phyloP scores from a whole-genome alignment of 2,888 invertebrate genomes.

The Diabrotica balteata region DNA sequence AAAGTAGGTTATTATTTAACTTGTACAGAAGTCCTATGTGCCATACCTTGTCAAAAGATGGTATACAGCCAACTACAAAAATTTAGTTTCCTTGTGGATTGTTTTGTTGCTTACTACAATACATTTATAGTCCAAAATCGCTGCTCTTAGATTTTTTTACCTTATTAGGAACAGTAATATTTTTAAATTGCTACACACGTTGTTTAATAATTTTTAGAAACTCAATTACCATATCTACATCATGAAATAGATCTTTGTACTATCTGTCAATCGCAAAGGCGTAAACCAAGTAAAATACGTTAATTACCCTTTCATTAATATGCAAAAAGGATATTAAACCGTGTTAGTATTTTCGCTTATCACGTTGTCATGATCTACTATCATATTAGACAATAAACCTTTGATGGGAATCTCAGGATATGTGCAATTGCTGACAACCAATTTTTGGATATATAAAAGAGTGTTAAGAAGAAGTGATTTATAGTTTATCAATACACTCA shows the following conservation, averaged over 20 bases:
- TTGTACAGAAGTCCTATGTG: too few relatives aligned
- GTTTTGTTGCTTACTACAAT: too few relatives aligned
- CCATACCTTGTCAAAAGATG: too few relatives aligned
- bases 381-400: constrained; percentile 8
- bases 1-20: too few relatives aligned
- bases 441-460: constrained; percentile 14
- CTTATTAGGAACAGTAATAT: neutral
- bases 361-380: constrained; percentile 1
- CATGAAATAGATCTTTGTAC: neutral
- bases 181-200: neutral
- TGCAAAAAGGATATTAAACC: constrained; percentile 10
- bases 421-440: constrained; percentile 13
- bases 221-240: too few relatives aligned
- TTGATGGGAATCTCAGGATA: constrained; percentile 11
- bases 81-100: too few relatives aligned
- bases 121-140: too few relatives aligned
- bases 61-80: too few relatives aligned
- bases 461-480: constrained; percentile 5
- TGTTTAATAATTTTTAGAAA: too few relatives aligned
- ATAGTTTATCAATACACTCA: constrained; percentile 1
- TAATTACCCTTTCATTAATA: neutral
- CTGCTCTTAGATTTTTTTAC: too few relatives aligned
- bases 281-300: too few relatives aligned
- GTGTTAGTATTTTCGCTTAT: constrained; percentile 11
- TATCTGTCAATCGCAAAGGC: neutral